phyloP scores from a whole-genome alignment of 1,140 invertebrate genomes.

The Bombus pascuorum region DNA sequence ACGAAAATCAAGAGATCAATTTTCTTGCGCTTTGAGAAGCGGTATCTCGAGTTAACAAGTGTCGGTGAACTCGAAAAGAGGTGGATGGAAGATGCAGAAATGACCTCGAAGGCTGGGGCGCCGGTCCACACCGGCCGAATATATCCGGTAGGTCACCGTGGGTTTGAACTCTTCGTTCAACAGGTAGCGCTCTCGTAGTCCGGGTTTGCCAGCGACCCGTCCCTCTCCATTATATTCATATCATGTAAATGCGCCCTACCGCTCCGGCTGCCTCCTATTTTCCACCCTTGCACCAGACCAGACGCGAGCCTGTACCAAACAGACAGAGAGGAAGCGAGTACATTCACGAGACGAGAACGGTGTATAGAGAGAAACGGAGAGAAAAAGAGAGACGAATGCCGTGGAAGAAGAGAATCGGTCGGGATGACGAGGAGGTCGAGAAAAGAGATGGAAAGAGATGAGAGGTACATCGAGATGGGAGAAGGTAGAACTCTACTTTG shows the following conservation, averaged over 20 bases:
- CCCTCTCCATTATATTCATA: slow-evolving; percentile 82
- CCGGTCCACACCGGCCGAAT: slow-evolving; percentile 28
- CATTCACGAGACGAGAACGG: not conserved
- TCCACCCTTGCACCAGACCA: slow-evolving; percentile 58
- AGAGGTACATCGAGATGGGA: slow-evolving; percentile 13
- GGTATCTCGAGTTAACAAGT: not conserved
- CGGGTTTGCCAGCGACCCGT: slow-evolving; percentile 66
- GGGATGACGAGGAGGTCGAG: not conserved
- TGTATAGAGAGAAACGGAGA: not conserved
- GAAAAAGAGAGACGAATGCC: not conserved
- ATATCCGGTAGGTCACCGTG: slow-evolving; percentile 74
- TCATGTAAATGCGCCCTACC: slow-evolving; percentile 80
- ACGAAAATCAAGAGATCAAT: too few species aligned
- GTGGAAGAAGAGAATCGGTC: not conserved
- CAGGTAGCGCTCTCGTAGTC: slow-evolving; percentile 78
- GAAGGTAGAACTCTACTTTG: slow-evolving; percentile 62
- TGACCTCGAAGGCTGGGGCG: slow-evolving; percentile 8
- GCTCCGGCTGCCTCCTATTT: slow-evolving; percentile 66
- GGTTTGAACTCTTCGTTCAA: slow-evolving; percentile 79
- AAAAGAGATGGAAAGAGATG: not conserved
- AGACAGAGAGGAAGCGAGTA: not conserved
- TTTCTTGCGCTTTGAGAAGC: too few species aligned
- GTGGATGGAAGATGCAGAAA: not conserved
- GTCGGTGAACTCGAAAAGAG: not conserved
- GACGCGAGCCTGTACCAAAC: slow-evolving; percentile 29